phyloP scores from a whole-genome alignment of 2,113 vertebrate genomes.

The Carettochelys insculpta region DNA sequence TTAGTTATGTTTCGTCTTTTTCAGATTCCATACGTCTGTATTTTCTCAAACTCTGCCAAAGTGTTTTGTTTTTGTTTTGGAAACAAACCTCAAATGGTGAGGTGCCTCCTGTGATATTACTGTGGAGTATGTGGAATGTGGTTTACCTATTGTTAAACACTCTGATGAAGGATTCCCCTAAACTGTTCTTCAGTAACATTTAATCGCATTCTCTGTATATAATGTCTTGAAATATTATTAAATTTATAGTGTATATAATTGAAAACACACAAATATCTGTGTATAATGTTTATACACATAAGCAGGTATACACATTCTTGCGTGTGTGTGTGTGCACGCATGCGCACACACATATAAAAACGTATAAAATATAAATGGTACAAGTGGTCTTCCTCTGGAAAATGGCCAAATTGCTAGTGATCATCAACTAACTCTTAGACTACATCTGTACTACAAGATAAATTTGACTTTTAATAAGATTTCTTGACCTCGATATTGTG shows the following conservation, averaged over 20 bases:
- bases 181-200: background rate
- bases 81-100: background rate
- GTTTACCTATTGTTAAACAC: background rate
- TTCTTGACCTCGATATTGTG: no score
- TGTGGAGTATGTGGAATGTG: background rate
- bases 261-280: background rate
- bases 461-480: no score
- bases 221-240: background rate
- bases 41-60: background rate
- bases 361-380: background rate
- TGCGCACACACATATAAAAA: background rate
- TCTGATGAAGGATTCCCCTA: background rate
- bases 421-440: conserved; percentile 10
- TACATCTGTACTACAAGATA: no score
- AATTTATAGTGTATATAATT: background rate
- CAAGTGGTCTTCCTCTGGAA: background rate
- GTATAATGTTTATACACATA: background rate
- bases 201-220: background rate
- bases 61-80: background rate
- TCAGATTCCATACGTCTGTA: background rate
- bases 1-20: background rate
- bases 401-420: conserved; percentile 12
- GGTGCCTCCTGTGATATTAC: background rate
- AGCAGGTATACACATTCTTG: no score
- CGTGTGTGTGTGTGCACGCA: background rate